phyloP scores from a whole-genome alignment of 2,113 vertebrate genomes.

The Nyctereutes procyonoides region DNA sequence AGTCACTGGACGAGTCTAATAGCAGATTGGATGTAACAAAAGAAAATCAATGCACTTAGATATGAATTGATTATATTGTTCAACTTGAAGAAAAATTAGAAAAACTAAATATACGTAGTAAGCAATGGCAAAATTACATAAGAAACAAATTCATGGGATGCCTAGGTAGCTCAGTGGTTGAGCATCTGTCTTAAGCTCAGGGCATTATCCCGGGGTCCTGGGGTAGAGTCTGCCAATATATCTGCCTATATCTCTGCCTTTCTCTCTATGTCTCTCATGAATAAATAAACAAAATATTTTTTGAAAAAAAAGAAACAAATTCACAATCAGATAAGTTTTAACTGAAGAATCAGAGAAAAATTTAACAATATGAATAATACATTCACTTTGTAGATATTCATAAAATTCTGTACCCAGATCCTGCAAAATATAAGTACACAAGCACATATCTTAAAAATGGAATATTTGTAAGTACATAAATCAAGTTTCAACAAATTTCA shows the following conservation, averaged over 20 bases:
- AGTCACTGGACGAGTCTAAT: not conserved
- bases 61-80: not conserved
- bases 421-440: not conserved
- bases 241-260: too few species aligned
- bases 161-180: too few species aligned
- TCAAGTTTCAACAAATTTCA: not conserved
- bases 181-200: too few species aligned
- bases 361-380: not conserved
- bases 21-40: not conserved
- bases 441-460: not conserved
- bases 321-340: not conserved
- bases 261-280: too few species aligned
- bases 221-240: too few species aligned
- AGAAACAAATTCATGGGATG: not conserved
- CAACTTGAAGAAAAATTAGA: not conserved
- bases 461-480: not conserved
- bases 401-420: not conserved
- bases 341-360: not conserved
- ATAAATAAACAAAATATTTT: too few species aligned
- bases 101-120: not conserved
- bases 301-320: not conserved
- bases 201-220: too few species aligned
- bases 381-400: not conserved
- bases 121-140: not conserved
- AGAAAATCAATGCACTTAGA: not conserved